phyloP scores from a whole-genome alignment of 2,888 invertebrate genomes.

The Cataglyphis altisquamis region DNA sequence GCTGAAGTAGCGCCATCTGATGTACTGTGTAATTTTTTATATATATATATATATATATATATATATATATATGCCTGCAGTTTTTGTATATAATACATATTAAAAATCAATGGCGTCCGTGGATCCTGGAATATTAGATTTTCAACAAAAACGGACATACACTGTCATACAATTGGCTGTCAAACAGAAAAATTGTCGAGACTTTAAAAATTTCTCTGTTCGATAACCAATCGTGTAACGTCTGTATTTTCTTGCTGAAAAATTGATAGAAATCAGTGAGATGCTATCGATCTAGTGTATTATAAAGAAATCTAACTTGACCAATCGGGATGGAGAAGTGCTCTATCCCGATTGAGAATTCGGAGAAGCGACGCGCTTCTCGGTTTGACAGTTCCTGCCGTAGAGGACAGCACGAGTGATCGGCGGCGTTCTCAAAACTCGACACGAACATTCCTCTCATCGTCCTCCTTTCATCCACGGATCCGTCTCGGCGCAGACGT shows the following conservation, averaged over 20 bases:
- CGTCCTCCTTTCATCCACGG: background rate
- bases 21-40: background rate
- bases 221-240: no score
- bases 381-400: background rate
- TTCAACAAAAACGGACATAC: no score
- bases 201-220: no score
- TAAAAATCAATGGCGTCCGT: background rate
- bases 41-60: no score
- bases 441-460: background rate
- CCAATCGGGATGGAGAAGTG: background rate
- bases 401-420: background rate
- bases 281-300: no score
- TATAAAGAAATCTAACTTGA: background rate
- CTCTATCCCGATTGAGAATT: background rate
- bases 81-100: no score
- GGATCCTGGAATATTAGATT: background rate
- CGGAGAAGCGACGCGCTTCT: background rate
- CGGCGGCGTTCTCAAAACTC: background rate
- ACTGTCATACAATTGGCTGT: no score
- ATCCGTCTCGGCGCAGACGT: conserved; percentile 21
- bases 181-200: no score
- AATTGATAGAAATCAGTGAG: no score
- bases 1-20: background rate
- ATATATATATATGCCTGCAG: no score
- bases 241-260: no score